These are phyloP conservation scores for Ictidomys tridecemlineatus DNA, from an alignment of 2,113 vertebrate genomes.

Conservation along the genomic window DNA sequence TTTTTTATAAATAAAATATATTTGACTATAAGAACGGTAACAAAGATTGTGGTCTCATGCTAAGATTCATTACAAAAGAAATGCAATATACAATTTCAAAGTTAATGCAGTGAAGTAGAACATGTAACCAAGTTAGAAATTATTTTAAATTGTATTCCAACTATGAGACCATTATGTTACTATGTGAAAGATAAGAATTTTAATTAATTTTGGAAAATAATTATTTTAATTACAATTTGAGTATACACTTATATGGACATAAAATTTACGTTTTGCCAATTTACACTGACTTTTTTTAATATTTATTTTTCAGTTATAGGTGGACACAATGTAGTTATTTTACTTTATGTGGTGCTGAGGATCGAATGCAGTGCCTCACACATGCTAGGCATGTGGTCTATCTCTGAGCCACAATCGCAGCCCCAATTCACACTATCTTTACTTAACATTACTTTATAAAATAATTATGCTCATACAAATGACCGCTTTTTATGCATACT, in stretches of 20 bases:
- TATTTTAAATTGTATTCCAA: neutral
- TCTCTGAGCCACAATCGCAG: no score
- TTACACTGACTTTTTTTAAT: no score
- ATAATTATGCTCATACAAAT: neutral
- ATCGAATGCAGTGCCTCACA: no score
- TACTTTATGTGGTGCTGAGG: no score
- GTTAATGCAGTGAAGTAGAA: neutral
- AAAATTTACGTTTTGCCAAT: neutral
- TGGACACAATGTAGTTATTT: no score
- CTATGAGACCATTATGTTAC: neutral
- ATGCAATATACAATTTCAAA: neutral
- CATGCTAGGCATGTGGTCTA: no score
- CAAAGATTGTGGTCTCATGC: neutral
- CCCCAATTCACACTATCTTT: neutral
- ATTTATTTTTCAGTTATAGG: no score
- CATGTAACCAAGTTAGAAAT: neutral
- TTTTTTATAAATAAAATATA: slow-evolving; percentile 24
- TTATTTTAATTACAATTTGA: slow-evolving; percentile 32
- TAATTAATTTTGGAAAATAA: neutral
- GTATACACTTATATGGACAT: neutral
- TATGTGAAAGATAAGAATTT: slow-evolving; percentile 7
- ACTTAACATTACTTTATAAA: neutral
- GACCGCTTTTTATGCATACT: neutral
- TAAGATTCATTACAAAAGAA: neutral
- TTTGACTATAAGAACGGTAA: neutral